Evolutionary conservation across 2,888 invertebrate species (phyloP), one percentile per base, ranked within the genome.

Genomic region (Abrostola triplasia): DNA sequence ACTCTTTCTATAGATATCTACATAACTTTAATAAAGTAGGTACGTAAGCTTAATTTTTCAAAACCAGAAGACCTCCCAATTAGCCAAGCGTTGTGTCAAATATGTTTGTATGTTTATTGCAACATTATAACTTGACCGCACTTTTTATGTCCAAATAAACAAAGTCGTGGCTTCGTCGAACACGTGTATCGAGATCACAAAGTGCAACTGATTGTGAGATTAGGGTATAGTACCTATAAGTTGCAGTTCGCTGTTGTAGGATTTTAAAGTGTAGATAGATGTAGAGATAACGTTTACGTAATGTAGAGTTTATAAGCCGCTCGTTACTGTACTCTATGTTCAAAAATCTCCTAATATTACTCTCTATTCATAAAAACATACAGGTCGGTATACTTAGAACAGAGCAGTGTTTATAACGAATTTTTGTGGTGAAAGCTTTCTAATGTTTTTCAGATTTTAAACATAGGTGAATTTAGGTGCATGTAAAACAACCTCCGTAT

Each of bases 61-160:
- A 41, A 55, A 11, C 36, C 61, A 13, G 5, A 41, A 72, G 90
- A 89, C 90, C 90, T 81, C 90, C 86, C 88, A 88, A 59, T 62
- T 64, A 70, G 79, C 50, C 40, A 72, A 82, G 81, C 70, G 74
- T 74, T 76, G 76, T 66, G 58, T 70, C 58, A 84, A 79, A 81
- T 84, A 82, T 77, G 78, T 83, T 84, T 64, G 73, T 58, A 56
- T 55, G 65, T 80, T 82, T 84, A 81, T 82, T 77, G 82, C 77
- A 38, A 72, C 71, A 63, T 75, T 49, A 64, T 67, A 67, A 78
- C 68, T 77, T 86, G 83, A 89, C 90, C 90, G 82, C 88, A 88
- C 83, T 89, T 90, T 89, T 89, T 88, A 84, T 81, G 83, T 77
- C 67, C 79, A 83, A 84, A 85, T 78, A 89, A 87, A 88, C 79